A percentile compares a stretch with the other conserved stretches of the same genome.
These are phyloP conservation scores for Acleris laterana DNA, from an alignment of 2,888 invertebrate genomes.

Conservation along the genomic window DNA sequence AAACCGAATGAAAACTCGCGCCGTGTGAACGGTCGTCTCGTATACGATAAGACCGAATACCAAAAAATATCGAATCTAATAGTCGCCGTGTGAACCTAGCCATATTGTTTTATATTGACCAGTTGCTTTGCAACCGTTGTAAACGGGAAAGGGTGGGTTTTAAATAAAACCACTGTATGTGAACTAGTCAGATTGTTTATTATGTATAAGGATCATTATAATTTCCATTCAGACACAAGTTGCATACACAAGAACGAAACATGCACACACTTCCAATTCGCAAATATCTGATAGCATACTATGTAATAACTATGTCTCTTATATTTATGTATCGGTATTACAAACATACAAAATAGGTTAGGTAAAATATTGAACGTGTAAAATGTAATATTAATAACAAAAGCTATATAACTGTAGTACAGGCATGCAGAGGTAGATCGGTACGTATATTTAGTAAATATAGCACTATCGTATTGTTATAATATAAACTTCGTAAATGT, in stretches of 20 bases:
- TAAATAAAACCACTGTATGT: slow-evolving; percentile 51
- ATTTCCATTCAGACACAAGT: slow-evolving; percentile 65
- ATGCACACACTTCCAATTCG: slow-evolving; percentile 61
- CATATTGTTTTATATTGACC: neutral
- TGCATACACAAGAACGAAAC: slow-evolving; percentile 67
- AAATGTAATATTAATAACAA: slow-evolving; percentile 65
- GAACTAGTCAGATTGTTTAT: slow-evolving; percentile 78
- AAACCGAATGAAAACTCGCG: too few relatives aligned
- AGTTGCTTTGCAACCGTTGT: neutral
- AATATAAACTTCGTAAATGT: slow-evolving; percentile 34
- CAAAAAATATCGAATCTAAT: too few relatives aligned
- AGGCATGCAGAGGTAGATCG: slow-evolving; percentile 81
- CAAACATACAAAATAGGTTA: slow-evolving; percentile 73
- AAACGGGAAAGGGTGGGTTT: neutral
- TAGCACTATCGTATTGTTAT: slow-evolving; percentile 42
- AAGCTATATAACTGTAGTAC: slow-evolving; percentile 70
- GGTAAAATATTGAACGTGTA: slow-evolving; percentile 57
- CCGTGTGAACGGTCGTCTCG: too few relatives aligned
- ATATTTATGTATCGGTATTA: slow-evolving; percentile 56
- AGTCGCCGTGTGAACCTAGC: too few relatives aligned
- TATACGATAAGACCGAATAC: too few relatives aligned
- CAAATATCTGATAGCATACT: slow-evolving; percentile 49
- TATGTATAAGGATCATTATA: slow-evolving; percentile 67
- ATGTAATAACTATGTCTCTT: slow-evolving; percentile 60
- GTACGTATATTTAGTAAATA: slow-evolving; percentile 59